Evolutionary conservation across 2,797 vertebrate genomes (phyloP), one percentile per base, ranked within the genome.

Genomic region (Malacoctenus gilli): DNA sequence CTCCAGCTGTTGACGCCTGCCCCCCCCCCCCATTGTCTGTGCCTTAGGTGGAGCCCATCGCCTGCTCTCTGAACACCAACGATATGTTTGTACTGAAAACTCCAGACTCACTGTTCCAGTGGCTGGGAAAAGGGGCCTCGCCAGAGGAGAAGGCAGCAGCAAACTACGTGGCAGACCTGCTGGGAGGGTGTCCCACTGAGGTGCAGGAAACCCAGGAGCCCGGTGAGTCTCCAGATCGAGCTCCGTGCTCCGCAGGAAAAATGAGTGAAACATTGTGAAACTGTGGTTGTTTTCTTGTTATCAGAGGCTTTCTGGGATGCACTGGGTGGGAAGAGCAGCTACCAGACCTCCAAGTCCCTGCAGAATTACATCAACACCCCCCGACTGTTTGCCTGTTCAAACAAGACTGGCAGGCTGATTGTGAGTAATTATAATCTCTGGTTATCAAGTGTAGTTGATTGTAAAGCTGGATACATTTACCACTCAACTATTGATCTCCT

Each of bases 1-100:
- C n/a, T n/a, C n/a, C n/a, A n/a, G n/a, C n/a, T n/a, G 13, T 39
- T 2, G 6, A 2, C 0, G 0, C 14, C 1, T 46, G 12, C 32
- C 38, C 14, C 0, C 4, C 12, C 23, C 38, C 14, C 0, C 4
- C 12, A 23, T 10, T 14, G 14, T 34, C 10, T 25, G 3, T 23
- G 9, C 39, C 15, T 6, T 56, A 88, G 86, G 86, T 87, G 66
- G 28, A 38, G 41, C 71, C 85, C 14, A 42, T 15, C 1, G 89
- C 91, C 47, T 37, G 79, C 31, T 66, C 55, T 9, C 79, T 93
- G 61, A 93, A 93, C 83, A 88, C 88, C 30, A 93, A 92, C 2
- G 92, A 93, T 9, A 65, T 84, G 40, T 93, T 93, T 75, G 89
- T 93, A 71, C 78, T 93, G 72, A 92, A 92, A 72, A 18, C 48